These are phyloP conservation scores for Apteryx owenii DNA, from an alignment of 2,113 vertebrate species.

Conservation along the genomic window DNA sequence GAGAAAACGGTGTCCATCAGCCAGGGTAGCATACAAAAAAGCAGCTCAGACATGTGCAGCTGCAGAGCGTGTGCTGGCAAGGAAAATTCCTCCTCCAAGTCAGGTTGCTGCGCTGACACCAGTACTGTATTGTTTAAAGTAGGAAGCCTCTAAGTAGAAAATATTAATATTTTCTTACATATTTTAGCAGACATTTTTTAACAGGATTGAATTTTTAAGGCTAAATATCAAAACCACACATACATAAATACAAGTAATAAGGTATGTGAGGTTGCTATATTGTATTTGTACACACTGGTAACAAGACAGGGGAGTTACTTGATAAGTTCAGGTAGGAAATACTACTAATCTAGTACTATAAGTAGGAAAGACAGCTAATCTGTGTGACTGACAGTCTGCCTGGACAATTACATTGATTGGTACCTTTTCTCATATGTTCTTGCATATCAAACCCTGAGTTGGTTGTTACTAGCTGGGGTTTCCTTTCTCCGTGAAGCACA, in stretches of 20 bases:
- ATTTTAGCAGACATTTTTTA: neutral
- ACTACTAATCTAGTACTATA: too few species aligned
- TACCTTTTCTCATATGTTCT: neutral
- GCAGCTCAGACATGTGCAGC: neutral
- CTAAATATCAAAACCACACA: neutral
- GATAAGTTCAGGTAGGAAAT: neutral
- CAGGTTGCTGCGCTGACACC: neutral
- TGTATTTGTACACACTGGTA: neutral
- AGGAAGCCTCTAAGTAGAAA: neutral
- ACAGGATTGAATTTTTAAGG: neutral
- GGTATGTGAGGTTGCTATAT: neutral
- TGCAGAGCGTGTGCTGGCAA: neutral
- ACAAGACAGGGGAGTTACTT: neutral
- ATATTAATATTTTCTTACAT: neutral
- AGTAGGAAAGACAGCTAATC: too few species aligned
- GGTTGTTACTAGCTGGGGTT: neutral
- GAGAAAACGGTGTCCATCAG: neutral
- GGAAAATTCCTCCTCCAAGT: neutral
- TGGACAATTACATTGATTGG: neutral
- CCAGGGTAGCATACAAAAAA: neutral
- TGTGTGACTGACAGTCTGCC: neutral
- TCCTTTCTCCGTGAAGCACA: neutral
- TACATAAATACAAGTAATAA: neutral
- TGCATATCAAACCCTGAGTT: neutral
- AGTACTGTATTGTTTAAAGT: neutral